Evolutionary conservation across 2,888 invertebrate genomes (phyloP), one percentile per base, ranked within the genome.

Genomic region (Lithophane semibrunnea): DNA sequence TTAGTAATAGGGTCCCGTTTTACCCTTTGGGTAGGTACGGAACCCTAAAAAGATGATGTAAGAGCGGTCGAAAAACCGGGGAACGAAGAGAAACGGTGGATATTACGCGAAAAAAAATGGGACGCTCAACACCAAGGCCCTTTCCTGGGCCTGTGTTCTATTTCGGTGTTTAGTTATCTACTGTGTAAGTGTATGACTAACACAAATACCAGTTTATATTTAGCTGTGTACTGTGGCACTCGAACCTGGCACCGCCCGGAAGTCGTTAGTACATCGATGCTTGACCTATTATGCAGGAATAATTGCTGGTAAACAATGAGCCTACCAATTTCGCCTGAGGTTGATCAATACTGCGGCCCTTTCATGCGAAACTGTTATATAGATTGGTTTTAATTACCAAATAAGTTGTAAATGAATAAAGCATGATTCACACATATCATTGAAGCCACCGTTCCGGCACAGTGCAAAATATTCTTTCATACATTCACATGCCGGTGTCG

Each of bases 271-370:
- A 84, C 88, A 91, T 88, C 90, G 91, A 89, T 87, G 92, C 88
- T 92, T 92, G 94, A 93, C 93, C 94, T 91, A 92, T 92, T 91
- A 92, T 89, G 85, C 91, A 88, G 84, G 86, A 92, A 91, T 93
- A 93, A 94, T 92, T 90, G 88, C 84, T 88, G 81, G 88, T 88
- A 91, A 92, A 92, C 90, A 91, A 91, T 91, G 88, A 90, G 85
- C 83, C 56, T 77, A 67, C 82, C 86, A 88, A 89, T 91, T 86
- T 83, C 16, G 64, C 29, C 61, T 58, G 47, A 24, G 42, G 69
- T 60, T 78, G 65, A 81, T 77, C 67, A 77, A 82, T 68, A 77
- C 65, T 52, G 76, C 54, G 84, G 64, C 81, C 76, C 61, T 81
- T 82, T 67, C 61, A 63, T 69, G 72, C 52, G 13, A 78, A 83